phyloP scores from a whole-genome alignment of 2,797 vertebrate species.

The Smutsia temminckii region DNA sequence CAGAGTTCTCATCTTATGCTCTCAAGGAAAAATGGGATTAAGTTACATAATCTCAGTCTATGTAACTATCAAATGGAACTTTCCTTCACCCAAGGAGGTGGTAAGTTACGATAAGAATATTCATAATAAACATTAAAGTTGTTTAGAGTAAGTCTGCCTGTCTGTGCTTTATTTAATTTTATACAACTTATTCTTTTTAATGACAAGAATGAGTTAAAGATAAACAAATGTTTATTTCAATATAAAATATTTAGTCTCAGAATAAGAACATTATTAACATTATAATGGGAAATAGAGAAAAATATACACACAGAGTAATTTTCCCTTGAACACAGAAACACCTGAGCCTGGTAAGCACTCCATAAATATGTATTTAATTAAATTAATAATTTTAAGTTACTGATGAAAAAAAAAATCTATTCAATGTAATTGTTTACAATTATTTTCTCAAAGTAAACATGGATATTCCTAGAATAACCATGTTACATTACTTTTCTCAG shows the following conservation, averaged over 20 bases:
- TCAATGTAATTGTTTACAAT: slow-evolving; percentile 25
- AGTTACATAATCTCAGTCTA: background rate
- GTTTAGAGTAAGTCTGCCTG: background rate
- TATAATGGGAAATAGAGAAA: background rate
- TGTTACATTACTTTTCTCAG: background rate
- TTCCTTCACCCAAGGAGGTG: background rate
- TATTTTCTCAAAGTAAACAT: slow-evolving; percentile 15
- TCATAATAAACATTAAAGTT: background rate
- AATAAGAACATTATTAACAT: background rate
- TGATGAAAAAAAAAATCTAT: background rate
- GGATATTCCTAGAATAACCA: slow-evolving; percentile 3
- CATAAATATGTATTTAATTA: background rate
- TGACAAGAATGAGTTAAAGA: background rate
- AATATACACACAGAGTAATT: background rate
- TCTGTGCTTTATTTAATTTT: background rate
- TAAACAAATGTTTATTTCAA: background rate
- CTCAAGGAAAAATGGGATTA: background rate
- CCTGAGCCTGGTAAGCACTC: background rate
- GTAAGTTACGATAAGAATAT: background rate
- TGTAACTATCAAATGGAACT: background rate
- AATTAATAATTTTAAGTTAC: background rate
- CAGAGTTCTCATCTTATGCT: background rate
- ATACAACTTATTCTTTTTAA: slow-evolving; percentile 1
- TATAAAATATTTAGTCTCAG: background rate
- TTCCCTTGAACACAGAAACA: background rate